Evolutionary conservation across 2,888 invertebrate species (phyloP).

Genomic region (Poecilobothrus nobilitatus): DNA sequence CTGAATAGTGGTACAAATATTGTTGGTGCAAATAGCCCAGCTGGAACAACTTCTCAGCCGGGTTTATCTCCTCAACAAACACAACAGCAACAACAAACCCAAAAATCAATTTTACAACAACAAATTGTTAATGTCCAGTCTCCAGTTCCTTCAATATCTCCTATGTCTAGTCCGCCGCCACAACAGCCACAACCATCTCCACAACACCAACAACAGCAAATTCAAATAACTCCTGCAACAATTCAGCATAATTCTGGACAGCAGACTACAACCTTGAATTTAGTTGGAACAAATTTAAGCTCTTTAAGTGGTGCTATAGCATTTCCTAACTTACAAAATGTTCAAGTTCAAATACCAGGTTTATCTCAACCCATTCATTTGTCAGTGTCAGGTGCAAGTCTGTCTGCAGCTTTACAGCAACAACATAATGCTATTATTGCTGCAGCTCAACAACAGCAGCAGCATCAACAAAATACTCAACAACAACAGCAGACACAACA

Average conservation of each 20-base stretch:
- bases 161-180: conserved; percentile 53
- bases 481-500: conserved; percentile 27
- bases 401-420: conserved; percentile 41
- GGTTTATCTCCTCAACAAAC: conserved; percentile 25
- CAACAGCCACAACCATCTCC: conserved; percentile 40
- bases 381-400: conserved; percentile 59
- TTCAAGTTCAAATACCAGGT: conserved; percentile 74
- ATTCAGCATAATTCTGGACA: conserved; percentile 32
- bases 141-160: conserved; percentile 46
- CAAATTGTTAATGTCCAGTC: conserved; percentile 33
- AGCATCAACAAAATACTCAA: conserved; percentile 17
- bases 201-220: conserved; percentile 30
- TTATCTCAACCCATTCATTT: conserved; percentile 78
- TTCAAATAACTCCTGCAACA: conserved; percentile 40
- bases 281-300: conserved; percentile 66
- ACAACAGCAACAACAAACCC: conserved; percentile 32
- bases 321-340: conserved; percentile 64
- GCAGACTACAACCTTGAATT: conserved; percentile 45
- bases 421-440: conserved; percentile 25
- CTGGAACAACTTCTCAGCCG: conserved; percentile 37
- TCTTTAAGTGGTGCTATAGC: conserved; percentile 52
- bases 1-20: conserved; percentile 36
- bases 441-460: conserved; percentile 22
- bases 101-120: conserved; percentile 37
- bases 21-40: conserved; percentile 24